Base-by-base conservation (phyloP, 1,140 invertebrate genomes). In the Trinorchestia longiramus region DNA sequence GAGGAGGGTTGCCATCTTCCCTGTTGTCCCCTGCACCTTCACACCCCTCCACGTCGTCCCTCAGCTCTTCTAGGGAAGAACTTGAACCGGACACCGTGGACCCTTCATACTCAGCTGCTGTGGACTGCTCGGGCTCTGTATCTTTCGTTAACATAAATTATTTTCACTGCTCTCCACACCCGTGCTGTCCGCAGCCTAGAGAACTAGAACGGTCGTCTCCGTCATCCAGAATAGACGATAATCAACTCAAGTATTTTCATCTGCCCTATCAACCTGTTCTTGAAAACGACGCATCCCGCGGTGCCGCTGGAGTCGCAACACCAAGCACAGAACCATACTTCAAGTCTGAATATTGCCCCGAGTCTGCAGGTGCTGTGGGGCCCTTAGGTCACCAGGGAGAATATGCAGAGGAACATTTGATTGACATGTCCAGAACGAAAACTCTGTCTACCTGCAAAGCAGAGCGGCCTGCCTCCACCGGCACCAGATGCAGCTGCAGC, bases 11-110 rank as follows among this genome's bases (percentile, higher is more conserved):
- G 57, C 97, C 97, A 40, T 97, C 97, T 8, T 97, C 97, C 40
- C 96, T 97, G 0, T 95, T 97, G 36, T 97, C 97, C 91, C 97
- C 97, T 23, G 97, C 97, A 41, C 97, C 97, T 43, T 97, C 97
- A 0, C 97, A 97, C 95, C 97, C 97, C 0, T 97, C 97, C 62
- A 97, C 97, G 17, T 97, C 97, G 92, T 97, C 97, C 87, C 97
- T 97, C 28, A 97, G 97, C 96, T 96, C 97, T 96, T 97, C 97
- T 17, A 95, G 96, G 77, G 97, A 97, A 95, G 97, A 97, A 43
- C 95, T 97, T 53, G 96, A 97, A 43, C 96, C 95, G 57, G 96
- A 97, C 42, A 95, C 94, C 11, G 95, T 95, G 57, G 96, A 94
- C 43, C 43, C 43, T 43, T 94, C 92, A 44, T 45, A 47, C 43